Conservation (phyloP, 2,797 vertebrate species). For the Diplodus sargus region DNA sequence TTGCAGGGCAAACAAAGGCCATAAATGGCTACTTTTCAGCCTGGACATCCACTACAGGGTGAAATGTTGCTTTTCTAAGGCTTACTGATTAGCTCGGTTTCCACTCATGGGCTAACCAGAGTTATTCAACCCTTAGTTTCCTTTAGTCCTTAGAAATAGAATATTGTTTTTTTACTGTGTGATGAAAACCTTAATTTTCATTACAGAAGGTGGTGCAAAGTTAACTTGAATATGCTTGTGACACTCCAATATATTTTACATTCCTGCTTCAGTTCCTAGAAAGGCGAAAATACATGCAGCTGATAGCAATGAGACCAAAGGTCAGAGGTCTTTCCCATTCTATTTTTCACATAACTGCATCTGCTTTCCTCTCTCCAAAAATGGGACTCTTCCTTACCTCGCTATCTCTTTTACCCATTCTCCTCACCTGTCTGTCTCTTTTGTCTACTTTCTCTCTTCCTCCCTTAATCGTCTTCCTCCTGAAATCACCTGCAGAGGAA, state of each 20-base stretch:
- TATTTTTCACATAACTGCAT: constrained; percentile 4
- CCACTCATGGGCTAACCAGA: not conserved
- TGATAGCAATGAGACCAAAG: constrained; percentile 1
- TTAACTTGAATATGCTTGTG: not conserved
- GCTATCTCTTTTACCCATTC: not conserved
- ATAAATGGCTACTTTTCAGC: constrained; percentile 44
- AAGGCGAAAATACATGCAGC: not conserved
- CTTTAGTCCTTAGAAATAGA: not conserved
- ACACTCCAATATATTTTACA: not conserved
- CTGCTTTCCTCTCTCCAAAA: constrained; percentile 1
- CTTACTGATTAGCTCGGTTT: constrained; percentile 38
- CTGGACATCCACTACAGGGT: not conserved
- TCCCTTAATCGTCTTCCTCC: constrained; percentile 24
- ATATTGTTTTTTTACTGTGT: fast-evolving
- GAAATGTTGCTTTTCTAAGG: constrained; percentile 18
- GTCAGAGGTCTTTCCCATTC: not conserved
- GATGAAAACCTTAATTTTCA: not conserved
- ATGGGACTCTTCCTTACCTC: not conserved
- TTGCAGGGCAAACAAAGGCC: constrained; percentile 22
- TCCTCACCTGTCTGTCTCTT: constrained; percentile 36
- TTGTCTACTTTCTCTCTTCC: constrained; percentile 21
- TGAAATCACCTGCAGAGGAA: constrained; percentile 68
- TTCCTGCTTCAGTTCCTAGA: constrained; percentile 1
- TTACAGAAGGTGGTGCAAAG: not conserved
- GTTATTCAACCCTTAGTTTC: not conserved